A percentile compares a stretch with the other conserved stretches of the same genome.
These are phyloP conservation scores for Scarus forsteni DNA, from an alignment of 2,797 vertebrate species.

Conservation along the genomic window DNA sequence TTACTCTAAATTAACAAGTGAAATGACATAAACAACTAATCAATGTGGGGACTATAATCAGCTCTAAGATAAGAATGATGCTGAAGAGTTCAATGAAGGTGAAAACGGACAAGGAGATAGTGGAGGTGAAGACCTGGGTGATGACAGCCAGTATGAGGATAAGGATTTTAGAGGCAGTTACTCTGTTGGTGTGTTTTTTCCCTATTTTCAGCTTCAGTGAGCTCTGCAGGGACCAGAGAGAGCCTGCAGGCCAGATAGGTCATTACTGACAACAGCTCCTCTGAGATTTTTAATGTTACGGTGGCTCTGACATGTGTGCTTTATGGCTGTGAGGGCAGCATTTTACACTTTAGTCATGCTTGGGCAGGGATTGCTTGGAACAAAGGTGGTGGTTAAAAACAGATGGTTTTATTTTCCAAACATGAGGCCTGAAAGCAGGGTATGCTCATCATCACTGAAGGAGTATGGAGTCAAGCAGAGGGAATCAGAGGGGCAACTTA, in stretches of 20 bases:
- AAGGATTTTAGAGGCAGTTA: conserved; percentile 36
- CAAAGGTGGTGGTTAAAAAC: conserved; percentile 7
- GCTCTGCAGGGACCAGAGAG: conserved; percentile 49
- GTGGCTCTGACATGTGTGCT: conserved; percentile 39
- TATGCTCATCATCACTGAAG: too few relatives aligned
- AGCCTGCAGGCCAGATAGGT: conserved; percentile 50
- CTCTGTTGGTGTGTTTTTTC: conserved; percentile 60
- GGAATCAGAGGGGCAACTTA: too few relatives aligned
- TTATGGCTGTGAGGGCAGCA: conserved; percentile 28
- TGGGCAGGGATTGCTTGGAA: conserved; percentile 28
- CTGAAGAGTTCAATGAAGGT: conserved; percentile 37
- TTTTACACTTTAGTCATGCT: conserved; percentile 45
- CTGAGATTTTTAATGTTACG: conserved; percentile 41
- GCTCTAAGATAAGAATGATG: conserved; percentile 33
- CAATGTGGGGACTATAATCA: conserved; percentile 21
- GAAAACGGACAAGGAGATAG: conserved; percentile 22
- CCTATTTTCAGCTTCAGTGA: conserved; percentile 71
- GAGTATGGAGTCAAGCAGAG: too few relatives aligned
- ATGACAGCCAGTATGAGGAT: conserved; percentile 24
- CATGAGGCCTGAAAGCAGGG: neutral
- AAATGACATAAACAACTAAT: conserved; percentile 51
- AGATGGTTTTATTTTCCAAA: conserved; percentile 7
- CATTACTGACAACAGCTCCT: conserved; percentile 56
- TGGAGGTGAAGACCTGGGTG: neutral
- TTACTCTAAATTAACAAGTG: conserved; percentile 59